A percentile compares a stretch with the other conserved stretches of the same genome.
phyloP scores from a whole-genome alignment of 2,797 vertebrate genomes.

The Phalloptychus januarius region DNA sequence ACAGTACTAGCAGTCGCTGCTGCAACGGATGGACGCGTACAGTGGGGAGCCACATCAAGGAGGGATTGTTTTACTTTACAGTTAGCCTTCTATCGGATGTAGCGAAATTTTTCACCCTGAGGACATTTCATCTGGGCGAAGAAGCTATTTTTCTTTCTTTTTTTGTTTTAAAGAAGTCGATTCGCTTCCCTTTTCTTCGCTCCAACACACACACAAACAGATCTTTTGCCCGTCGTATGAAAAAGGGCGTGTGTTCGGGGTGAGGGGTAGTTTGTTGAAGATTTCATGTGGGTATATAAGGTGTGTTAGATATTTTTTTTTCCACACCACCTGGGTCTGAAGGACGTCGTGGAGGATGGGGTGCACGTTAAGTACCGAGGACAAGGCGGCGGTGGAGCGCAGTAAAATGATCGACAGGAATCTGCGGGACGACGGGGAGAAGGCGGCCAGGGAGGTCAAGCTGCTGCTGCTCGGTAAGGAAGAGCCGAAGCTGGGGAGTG shows the following conservation, averaged over 20 bases:
- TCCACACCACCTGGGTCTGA: constrained; percentile 50
- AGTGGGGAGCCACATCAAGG: constrained; percentile 30
- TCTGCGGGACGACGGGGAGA: constrained; percentile 96
- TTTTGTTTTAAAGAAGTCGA: constrained; percentile 11
- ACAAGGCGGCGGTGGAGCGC: constrained; percentile 96
- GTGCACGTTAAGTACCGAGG: constrained; percentile 95
- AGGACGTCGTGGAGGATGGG: constrained; percentile 85
- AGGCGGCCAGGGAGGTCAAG: constrained; percentile 96
- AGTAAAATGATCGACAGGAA: constrained; percentile 99
- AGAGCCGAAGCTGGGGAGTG: background rate
- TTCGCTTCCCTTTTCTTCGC: constrained; percentile 15
- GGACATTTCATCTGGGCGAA: background rate
- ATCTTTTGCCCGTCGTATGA: constrained; percentile 50
- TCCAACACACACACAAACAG: constrained; percentile 5
- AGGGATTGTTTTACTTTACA: constrained; percentile 20
- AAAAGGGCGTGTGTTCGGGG: constrained; percentile 76
- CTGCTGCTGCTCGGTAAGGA: constrained; percentile 91
- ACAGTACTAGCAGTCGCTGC: constrained; percentile 32
- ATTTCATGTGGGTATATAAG: constrained; percentile 65
- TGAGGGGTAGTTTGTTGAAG: constrained; percentile 51
- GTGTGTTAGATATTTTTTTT: constrained; percentile 51
- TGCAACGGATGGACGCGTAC: constrained; percentile 65
- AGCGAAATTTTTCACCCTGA: constrained; percentile 10
- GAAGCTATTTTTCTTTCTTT: constrained; percentile 1
- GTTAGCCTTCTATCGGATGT: constrained; percentile 4